Conservation (phyloP, 1,140 invertebrate genomes). For the Cydia fagiglandana region DNA sequence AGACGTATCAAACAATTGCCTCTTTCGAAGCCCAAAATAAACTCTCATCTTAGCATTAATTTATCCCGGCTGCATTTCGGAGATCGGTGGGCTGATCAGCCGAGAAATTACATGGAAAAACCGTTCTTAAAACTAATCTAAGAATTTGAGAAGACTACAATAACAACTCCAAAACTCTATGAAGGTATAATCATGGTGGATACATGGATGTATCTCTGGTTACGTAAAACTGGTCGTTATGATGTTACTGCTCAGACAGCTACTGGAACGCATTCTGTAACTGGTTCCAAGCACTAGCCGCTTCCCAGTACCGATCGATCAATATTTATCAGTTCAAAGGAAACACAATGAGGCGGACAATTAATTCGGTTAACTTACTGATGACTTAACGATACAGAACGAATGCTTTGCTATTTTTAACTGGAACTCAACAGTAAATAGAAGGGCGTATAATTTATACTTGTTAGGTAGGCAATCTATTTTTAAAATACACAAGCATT, state of each 20-base stretch:
- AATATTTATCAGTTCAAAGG: slow-evolving; percentile 70
- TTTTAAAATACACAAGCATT: not conserved
- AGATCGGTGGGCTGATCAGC: too few relatives aligned
- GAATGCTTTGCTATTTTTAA: slow-evolving; percentile 25
- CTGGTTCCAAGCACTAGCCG: slow-evolving; percentile 44
- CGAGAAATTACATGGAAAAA: too few relatives aligned
- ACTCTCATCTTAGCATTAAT: too few relatives aligned
- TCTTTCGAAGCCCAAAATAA: too few relatives aligned
- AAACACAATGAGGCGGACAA: slow-evolving; percentile 51
- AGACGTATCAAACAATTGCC: too few relatives aligned
- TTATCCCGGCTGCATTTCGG: too few relatives aligned
- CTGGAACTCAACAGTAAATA: slow-evolving; percentile 17
- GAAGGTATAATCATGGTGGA: too few relatives aligned
- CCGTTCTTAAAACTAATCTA: too few relatives aligned
- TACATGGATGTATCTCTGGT: too few relatives aligned
- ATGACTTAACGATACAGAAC: slow-evolving; percentile 22
- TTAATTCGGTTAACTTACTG: slow-evolving; percentile 40
- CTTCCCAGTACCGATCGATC: slow-evolving; percentile 57
- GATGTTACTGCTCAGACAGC: not conserved
- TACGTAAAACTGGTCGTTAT: not conserved
- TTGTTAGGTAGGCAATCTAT: not conserved
- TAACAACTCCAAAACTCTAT: too few relatives aligned
- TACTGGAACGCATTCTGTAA: slow-evolving; percentile 27
- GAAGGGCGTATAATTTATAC: not conserved
- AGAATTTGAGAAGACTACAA: too few relatives aligned